A percentile compares a stretch with the other conserved stretches of the same genome.
Conservation (phyloP, 2,888 invertebrate genomes). For the Colostygia pectinataria region DNA sequence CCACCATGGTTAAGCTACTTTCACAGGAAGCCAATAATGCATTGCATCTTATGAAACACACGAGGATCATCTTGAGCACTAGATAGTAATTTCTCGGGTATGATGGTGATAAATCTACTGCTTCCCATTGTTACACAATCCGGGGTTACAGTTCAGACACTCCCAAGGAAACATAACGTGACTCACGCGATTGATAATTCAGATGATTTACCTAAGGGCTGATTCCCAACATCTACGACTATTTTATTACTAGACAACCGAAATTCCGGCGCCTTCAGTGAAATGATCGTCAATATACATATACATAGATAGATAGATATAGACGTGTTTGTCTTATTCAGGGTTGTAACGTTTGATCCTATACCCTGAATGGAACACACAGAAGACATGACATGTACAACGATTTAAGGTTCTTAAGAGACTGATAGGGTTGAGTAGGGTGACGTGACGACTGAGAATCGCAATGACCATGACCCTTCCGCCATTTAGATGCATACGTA, state of each 20-base stretch:
- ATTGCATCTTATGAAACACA: slow-evolving; percentile 24
- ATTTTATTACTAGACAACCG: background rate
- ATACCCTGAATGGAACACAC: no score
- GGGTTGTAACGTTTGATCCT: no score
- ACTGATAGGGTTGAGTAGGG: no score
- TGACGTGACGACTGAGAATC: no score
- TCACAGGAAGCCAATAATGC: slow-evolving; percentile 30
- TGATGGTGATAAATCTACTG: slow-evolving; percentile 35
- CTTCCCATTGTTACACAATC: slow-evolving; percentile 49
- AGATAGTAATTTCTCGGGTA: slow-evolving; percentile 36
- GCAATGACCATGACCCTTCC: no score
- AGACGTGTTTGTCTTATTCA: no score
- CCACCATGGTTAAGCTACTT: slow-evolving; percentile 18
- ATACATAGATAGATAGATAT: no score
- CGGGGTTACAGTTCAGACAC: slow-evolving; percentile 46
- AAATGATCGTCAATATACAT: no score
- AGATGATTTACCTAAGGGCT: slow-evolving; percentile 40
- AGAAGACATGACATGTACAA: no score
- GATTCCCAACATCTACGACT: slow-evolving; percentile 1
- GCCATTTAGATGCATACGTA: no score
- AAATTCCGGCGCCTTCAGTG: background rate
- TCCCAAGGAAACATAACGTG: slow-evolving; percentile 44
- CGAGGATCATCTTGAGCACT: slow-evolving; percentile 31
- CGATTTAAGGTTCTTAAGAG: no score
- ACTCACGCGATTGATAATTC: slow-evolving; percentile 48